Base-by-base conservation (phyloP, 92 coral and sea anemone genomes). In the Porites lobata region DNA sequence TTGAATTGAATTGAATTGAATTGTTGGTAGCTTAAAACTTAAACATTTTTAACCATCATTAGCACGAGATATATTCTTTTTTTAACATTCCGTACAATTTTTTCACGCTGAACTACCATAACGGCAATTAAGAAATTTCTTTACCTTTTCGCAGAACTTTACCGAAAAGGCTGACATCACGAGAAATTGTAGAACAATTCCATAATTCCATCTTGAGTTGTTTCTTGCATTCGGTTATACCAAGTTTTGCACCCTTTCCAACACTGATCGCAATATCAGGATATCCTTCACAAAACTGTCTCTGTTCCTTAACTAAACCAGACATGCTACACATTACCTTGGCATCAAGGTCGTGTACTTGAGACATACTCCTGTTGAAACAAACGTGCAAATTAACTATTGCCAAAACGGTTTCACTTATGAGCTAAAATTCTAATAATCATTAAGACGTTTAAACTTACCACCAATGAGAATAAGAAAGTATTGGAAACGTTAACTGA, bases 221-320 rank as follows among this genome's bases (percentile, higher is more conserved):
- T 56, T 77, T 58, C 79, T 98, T 98, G 63, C 99, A 98, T 78
- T 98, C 95, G 7, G 91, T 88, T 0, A 95, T 90, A 50, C 98
- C 98, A 15, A 89, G 96, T 38, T 94, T 90, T 1, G 98, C 98
- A 18, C 99, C 99, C 75, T 94, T 95, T 4, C 98, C 98, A n/a
- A 96, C 91, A 82, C 95, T 96, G 50, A 93, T 87, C 96, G 96
- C 94, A 1, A 98, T 98, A 77, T 98, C 98, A 66, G 99, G 99
- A 59, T 95, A 90, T 65, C 94, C 96, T 38, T 90, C 96, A 72
- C 99, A 98, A 7, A 98, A 84, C 15, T 91, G 94, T 24, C 90
- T 93, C 73, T 98, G 98, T 9, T 82, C 82, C 71, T 83, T 93
- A 6, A 91, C 95, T n/a, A 38, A 38, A 5, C 6, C 47, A 38